Base-by-base conservation (phyloP, 2,797 vertebrate genomes). In the Capromys pilorides region DNA sequence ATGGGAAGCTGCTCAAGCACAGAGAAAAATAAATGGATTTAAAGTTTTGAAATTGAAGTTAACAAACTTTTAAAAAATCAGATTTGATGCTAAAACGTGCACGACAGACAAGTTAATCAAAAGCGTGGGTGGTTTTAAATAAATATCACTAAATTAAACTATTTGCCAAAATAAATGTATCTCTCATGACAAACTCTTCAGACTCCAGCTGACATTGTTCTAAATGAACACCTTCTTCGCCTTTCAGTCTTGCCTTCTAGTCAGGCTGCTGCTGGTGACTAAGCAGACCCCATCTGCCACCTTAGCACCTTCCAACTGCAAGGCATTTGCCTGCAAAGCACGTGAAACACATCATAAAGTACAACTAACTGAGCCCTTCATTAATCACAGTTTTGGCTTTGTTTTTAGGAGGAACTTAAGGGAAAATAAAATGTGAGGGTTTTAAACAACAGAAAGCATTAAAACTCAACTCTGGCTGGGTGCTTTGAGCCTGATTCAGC, bases 1-100 rank as follows among this genome's bases (percentile, higher is more conserved):
- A 93, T 95, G 96, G 95, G 73, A 80, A 91, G 88, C 86, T 85
- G 81, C 36, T 93, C 78, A 82, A 77, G 75, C 86, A 41, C 16
- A 61, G 80, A 94, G 75, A 92, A 94, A 95, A 96, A 97, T 94
- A 96, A 96, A 97, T 96, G 73, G 83, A 86, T 86, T 91, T 81
- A 41, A 83, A 97, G 73, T 93, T 93, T 83, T 61, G 90, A 94
- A 94, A 94, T 95, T 64, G 41, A 86, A 96, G 75, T 91, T 90
- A 96, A 90, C 73, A 85, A 80, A 87, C 66, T 69, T 94, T 82
- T 3, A 2, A 2, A 78, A 94, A 91, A 87, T 90, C 51, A 85
- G 57, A 89, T 87, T 75, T 84, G 54, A 91, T 67, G 89, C 81
- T 59, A 79, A 78, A 94, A 87, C 95, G 54, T 78, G 57, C 86